Base-by-base conservation (phyloP, 2,113 vertebrate genomes). In the Sialia sialis region DNA sequence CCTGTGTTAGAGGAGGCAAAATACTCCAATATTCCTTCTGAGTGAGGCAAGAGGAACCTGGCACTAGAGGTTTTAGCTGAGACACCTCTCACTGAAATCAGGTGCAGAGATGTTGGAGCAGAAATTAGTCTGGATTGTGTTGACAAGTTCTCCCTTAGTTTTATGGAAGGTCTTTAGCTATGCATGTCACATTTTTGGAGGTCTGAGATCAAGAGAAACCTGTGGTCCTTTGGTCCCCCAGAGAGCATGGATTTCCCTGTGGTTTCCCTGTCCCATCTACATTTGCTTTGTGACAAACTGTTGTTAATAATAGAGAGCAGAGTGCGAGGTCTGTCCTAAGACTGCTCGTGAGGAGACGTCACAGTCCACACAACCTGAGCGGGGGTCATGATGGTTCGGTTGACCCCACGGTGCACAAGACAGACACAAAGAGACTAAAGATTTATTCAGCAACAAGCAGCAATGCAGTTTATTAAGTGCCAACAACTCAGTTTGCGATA, bases 271-370 rank as follows among this genome's bases (percentile, higher is more conserved):
- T 51, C n/a, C 38, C 4, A 3, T 27, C 67, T 63, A 4, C 21
- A 5, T 44, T 48, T 84, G 39, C 27, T 62, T 51, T 56, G 38
- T 34, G n/a, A 83, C 64, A 39, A 13, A 13, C 11, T 49, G 32
- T 36, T 43, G 17, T 69, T 59, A 11, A 38, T 2, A 5, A 6
- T 8, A 9, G 63, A 51, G 52, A 26, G 6, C 3, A 27, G 32
- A 10, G 16, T 18, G 10, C 6, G 32, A 69, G 67, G 30, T 70
- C 32, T n/a, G 39, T 70, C 43, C 75, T 89, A 17, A 51, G 36
- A 20, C 20, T 54, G 68, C 54, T 81, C 0, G 0, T 7, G 13
- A 8, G 23, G 70, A n/a, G n/a, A n/a, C n/a, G n/a, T n/a, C n/a
- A n/a, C n/a, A n/a, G n/a, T n/a, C n/a, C n/a, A n/a, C n/a, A n/a